phyloP scores from a whole-genome alignment of 2,888 invertebrate genomes.

The Rhopalosiphum nymphaeae region DNA sequence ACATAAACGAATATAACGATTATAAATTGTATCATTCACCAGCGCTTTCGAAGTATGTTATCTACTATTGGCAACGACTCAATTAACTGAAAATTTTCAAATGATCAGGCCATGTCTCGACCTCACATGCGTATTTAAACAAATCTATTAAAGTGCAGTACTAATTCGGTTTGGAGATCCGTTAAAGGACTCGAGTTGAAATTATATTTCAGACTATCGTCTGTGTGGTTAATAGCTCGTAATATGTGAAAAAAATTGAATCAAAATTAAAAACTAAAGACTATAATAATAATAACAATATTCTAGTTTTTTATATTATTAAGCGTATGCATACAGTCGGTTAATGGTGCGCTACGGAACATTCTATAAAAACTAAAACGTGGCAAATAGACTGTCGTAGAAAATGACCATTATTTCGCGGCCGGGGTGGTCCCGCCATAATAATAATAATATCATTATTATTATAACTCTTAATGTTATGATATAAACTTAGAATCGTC shows the following conservation, averaged over 20 bases:
- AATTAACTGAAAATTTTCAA: neutral
- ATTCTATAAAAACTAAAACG: neutral
- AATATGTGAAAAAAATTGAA: neutral
- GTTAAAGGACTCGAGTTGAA: neutral
- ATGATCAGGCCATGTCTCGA: neutral
- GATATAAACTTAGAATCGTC: neutral
- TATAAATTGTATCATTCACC: neutral
- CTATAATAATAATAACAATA: neutral
- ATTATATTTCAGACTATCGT: neutral
- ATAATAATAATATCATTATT: neutral
- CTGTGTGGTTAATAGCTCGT: neutral
- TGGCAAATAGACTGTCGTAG: constrained; percentile 22
- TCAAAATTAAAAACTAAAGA: neutral
- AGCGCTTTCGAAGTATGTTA: neutral
- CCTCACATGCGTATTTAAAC: neutral
- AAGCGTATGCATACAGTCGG: neutral
- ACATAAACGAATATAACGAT: neutral
- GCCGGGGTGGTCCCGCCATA: neutral
- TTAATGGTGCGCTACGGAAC: neutral
- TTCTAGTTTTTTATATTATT: neutral
- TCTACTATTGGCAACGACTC: too few relatives aligned
- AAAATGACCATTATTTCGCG: constrained; percentile 28
- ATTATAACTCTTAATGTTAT: neutral
- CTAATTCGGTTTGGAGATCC: neutral
- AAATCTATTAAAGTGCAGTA: neutral